Conservation (phyloP, 2,888 invertebrate species). For the Psococerastis gibbosa region DNA sequence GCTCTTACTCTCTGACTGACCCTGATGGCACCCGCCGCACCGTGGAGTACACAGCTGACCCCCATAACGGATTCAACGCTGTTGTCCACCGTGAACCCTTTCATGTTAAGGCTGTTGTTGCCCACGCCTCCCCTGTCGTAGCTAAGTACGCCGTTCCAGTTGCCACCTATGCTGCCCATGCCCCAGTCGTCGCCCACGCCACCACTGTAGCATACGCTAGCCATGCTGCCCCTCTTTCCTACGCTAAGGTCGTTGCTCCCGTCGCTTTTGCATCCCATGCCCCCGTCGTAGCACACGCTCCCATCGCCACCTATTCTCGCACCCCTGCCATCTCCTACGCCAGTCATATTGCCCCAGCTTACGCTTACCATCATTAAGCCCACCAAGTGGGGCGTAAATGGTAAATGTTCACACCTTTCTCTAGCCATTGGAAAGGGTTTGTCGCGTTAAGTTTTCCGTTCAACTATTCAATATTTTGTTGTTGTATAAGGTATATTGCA, state of each 20-base stretch:
- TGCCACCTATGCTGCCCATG: slow-evolving; percentile 11
- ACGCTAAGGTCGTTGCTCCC: slow-evolving; percentile 16
- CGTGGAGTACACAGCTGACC: slow-evolving; percentile 36
- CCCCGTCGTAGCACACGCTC: slow-evolving; percentile 3
- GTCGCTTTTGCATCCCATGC: slow-evolving; percentile 16
- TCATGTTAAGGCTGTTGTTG: slow-evolving; percentile 12
- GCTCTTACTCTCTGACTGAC: slow-evolving; percentile 33
- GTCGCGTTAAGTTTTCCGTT: background rate
- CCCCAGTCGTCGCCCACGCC: slow-evolving; percentile 16
- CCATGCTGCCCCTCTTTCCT: slow-evolving; percentile 17
- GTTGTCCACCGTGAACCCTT: slow-evolving; percentile 29
- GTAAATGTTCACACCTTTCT: background rate
- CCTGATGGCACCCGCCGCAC: slow-evolving; percentile 34
- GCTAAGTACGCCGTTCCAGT: slow-evolving; percentile 6
- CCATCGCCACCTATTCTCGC: slow-evolving; percentile 16
- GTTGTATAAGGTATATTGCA: background rate
- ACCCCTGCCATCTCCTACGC: slow-evolving; percentile 18
- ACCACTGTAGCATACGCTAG: slow-evolving; percentile 18
- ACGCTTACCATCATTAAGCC: background rate
- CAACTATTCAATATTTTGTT: background rate
- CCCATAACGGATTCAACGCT: slow-evolving; percentile 36
- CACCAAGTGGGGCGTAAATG: background rate
- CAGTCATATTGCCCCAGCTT: slow-evolving; percentile 12
- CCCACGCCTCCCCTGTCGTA: slow-evolving; percentile 3
- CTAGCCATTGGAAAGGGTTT: background rate